Base-by-base conservation (phyloP, 64 coral and sea anemone genomes). In the Pocillopora verrucosa region DNA sequence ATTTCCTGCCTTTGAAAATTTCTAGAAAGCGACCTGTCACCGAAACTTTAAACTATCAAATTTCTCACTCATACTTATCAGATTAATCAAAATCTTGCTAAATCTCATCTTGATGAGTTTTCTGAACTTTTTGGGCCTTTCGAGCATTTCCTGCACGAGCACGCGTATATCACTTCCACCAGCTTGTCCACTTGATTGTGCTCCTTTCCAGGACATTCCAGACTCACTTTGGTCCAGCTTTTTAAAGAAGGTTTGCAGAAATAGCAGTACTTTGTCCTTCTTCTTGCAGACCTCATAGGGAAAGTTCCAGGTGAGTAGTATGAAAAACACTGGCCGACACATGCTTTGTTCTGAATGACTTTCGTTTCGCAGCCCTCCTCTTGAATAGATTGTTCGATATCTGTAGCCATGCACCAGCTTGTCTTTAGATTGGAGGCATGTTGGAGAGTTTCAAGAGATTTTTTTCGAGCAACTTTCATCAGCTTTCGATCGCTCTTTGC, bases 321-420 rank as follows among this genome's bases (percentile, higher is more conserved):
- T 26, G 90, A 92, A 13, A 85, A 79, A 59, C 90, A 92, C 30
- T 92, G 84, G 1, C 90, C 90, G 36, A 92, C 17, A 22, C 90
- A 92, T 19, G 65, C 76, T 36, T 87, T 92, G 62, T 92, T 92
- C 65, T 80, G 34, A 36, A 92, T 87, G 19, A 19, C 86, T 60
- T 80, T 74, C 10, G 59, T 57, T 4, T 92, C 76, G 56, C 90
- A 92, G 65, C 90, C 90, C 22, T 57, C 15, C 16, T 87, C 61
- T 14, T 80, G 45, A 38, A 92, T 78, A 22, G 76, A 22, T 10
- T 91, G 90, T 14, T 86, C 14, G 1, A 91, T 65, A 17, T 68
- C 60, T 15, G 62, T 35, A n/a, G 90, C 60, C 59, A 36, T 63
- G 60, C 90, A 91, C 82, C 68, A 75, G 12, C 89, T 91, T 22